A percentile compares a stretch with the other conserved stretches of the same genome.
phyloP scores from a whole-genome alignment of 2,113 vertebrate genomes.

The Willisornis vidua region DNA sequence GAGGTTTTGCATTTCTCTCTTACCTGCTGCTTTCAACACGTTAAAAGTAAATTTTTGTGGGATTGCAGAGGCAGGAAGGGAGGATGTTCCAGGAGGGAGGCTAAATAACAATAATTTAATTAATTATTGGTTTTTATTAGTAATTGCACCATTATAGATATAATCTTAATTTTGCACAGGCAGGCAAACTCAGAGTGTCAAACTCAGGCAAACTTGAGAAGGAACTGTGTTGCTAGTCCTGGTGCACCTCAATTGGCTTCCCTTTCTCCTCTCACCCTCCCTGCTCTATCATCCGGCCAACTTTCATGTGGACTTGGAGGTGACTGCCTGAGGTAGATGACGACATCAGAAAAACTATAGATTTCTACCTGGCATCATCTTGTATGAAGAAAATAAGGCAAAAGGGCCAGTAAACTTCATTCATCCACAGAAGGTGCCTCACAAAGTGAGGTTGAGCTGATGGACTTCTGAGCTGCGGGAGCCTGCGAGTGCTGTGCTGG shows the following conservation, averaged over 20 bases:
- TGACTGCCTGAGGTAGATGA: background rate
- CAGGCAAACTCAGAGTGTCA: background rate
- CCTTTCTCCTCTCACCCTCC: background rate
- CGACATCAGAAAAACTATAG: background rate
- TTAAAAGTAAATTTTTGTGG: conserved; percentile 1
- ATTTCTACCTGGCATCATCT: background rate
- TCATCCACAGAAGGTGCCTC: background rate
- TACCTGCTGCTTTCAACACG: conserved; percentile 32
- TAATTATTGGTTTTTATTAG: background rate
- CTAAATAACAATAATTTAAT: background rate
- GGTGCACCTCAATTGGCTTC: background rate
- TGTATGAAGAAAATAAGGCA: background rate
- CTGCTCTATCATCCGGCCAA: background rate
- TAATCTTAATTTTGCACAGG: background rate
- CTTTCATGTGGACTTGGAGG: background rate
- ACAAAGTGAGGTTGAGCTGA: background rate
- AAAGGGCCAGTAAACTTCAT: background rate
- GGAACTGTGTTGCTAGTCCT: background rate
- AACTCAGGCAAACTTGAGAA: background rate
- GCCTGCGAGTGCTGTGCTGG: background rate
- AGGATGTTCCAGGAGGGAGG: background rate
- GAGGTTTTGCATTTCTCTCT: conserved; percentile 25
- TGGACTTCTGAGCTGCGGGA: background rate
- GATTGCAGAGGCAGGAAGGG: background rate
- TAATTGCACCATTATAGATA: background rate